Conservation (phyloP, 2,797 vertebrate species). For the Hafferia zeledoni region DNA sequence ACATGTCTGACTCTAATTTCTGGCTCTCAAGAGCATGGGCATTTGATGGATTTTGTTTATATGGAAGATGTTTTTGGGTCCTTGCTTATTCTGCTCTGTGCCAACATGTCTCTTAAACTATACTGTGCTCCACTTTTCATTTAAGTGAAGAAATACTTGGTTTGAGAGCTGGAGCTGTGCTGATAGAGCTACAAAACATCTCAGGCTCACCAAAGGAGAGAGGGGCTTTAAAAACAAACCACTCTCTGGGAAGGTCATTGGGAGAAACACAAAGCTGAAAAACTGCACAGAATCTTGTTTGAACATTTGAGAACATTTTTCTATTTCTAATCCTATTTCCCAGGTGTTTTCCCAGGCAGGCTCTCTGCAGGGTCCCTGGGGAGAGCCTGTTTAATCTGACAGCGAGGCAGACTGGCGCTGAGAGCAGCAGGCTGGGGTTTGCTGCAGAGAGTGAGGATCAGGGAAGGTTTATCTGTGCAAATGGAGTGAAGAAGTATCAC, state of each 20-base stretch:
- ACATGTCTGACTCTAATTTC: constrained; percentile 42
- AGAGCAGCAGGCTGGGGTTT: neutral
- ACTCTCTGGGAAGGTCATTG: neutral
- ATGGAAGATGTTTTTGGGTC: neutral
- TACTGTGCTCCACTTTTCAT: neutral
- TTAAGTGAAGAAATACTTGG: neutral
- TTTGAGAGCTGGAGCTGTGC: neutral
- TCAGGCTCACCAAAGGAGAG: neutral
- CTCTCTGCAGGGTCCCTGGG: neutral
- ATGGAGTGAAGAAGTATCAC: neutral
- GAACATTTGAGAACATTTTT: neutral
- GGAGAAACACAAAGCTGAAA: neutral
- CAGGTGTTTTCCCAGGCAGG: neutral
- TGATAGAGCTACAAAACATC: neutral
- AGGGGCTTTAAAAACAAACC: neutral
- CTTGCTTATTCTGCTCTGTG: neutral
- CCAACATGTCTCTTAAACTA: neutral
- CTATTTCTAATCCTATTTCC: neutral
- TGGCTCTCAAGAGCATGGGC: neutral
- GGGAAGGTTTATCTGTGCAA: neutral
- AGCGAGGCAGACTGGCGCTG: neutral
- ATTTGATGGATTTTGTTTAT: constrained; percentile 20
- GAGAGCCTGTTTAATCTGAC: neutral
- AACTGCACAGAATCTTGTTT: neutral
- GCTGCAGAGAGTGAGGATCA: rapidly evolving